Conservation (phyloP, 2,113 vertebrate species). For the Silurus glanis region DNA sequence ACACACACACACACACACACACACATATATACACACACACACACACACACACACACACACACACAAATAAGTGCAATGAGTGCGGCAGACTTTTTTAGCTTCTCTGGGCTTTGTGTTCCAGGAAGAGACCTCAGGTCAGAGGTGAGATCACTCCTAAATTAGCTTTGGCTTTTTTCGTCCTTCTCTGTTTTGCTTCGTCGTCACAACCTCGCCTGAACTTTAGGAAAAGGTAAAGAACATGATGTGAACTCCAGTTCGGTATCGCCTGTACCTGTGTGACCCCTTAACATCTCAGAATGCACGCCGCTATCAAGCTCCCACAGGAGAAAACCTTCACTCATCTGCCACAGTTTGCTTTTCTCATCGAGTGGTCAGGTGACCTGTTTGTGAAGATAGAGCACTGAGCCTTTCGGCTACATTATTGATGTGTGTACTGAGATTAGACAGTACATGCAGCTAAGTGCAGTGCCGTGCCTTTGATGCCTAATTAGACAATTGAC, state of each 20-base stretch:
- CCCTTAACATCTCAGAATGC: background rate
- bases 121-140: conserved; percentile 68
- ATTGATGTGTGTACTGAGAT: conserved; percentile 69
- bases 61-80: conserved; percentile 11
- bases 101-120: conserved; percentile 65
- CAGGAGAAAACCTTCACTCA: background rate
- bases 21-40: background rate
- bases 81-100: conserved; percentile 54
- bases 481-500: conserved; percentile 58
- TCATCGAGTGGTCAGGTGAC: background rate
- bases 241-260: background rate
- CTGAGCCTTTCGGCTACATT: conserved; percentile 60
- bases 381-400: background rate
- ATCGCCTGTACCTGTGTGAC: background rate
- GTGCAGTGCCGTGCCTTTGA: conserved; percentile 49
- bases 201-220: conserved; percentile 2
- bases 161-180: conserved; percentile 53
- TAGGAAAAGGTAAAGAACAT: background rate
- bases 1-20: background rate
- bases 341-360: background rate
- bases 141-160: conserved; percentile 69
- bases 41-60: background rate
- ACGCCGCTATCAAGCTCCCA: background rate
- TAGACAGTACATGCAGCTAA: conserved; percentile 50
- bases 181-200: conserved; percentile 29